A percentile compares a stretch with the other conserved stretches of the same genome.
phyloP scores from a whole-genome alignment of 2,797 vertebrate genomes.

The Hippopotamyrus pictus region DNA sequence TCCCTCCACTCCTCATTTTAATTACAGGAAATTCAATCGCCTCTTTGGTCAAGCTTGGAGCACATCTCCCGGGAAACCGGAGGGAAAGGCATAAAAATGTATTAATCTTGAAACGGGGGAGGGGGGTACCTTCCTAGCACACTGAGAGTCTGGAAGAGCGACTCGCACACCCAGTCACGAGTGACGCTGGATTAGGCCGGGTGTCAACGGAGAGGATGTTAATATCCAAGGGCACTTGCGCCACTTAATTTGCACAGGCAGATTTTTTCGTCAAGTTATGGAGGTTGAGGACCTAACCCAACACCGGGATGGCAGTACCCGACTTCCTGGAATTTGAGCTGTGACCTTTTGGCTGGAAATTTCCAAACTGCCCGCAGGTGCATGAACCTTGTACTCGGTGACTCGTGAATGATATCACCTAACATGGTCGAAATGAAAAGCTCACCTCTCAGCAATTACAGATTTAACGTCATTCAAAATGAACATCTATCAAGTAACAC shows the following conservation, averaged over 20 bases:
- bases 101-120: constrained; percentile 19
- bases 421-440: not conserved
- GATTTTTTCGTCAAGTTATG: not conserved
- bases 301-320: not conserved
- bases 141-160: not conserved
- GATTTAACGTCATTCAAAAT: not conserved
- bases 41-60: constrained; percentile 34
- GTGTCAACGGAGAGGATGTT: not conserved
- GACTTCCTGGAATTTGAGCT: not conserved
- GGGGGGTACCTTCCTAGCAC: not conserved
- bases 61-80: constrained; percentile 58
- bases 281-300: not conserved
- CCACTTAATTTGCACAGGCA: not conserved
- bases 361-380: not conserved
- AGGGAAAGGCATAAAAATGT: constrained; percentile 45
- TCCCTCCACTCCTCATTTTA: constrained; percentile 52
- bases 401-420: constrained; percentile 3
- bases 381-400: not conserved
- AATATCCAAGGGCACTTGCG: not conserved
- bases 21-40: constrained; percentile 62
- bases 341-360: not conserved
- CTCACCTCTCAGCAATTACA: not conserved
- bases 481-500: not conserved
- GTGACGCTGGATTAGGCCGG: not conserved
- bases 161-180: not conserved